Evolutionary conservation across 2,113 vertebrate genomes (phyloP), one percentile per base, ranked within the genome.

Genomic region (Oryzias celebensis): DNA sequence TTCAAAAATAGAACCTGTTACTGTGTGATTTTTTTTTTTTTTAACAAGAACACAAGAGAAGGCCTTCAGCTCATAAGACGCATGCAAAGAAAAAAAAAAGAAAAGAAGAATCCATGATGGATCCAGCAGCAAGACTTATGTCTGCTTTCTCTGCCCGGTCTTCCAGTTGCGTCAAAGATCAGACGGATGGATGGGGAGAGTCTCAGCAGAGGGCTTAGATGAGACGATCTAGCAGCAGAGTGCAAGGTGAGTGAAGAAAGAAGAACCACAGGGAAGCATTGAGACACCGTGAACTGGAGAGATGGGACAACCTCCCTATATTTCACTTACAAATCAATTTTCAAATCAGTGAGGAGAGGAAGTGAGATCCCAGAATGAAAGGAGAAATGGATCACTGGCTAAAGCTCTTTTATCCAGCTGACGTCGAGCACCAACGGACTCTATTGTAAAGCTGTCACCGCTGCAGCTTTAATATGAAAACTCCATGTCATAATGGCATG

Each of bases 401-500:
- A 55, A 57, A 61, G 57, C 58, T 55, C 59, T 71, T 52, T 71
- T 81, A 68, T 69, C 16, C 51, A 26, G 73, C 52, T 8, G 64
- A 75, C 65, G 77, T 70, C 28, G 47, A 70, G 52, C 12, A 3
- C 75, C 66, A 75, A 64, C 61, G 45, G 58, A 62, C 45, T 50
- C 51, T 57, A 76, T 77, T 77, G 73, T 79, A 55, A 75, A 73
- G 70, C 78, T 77, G 78, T 80, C 82, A 61, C 81, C 65, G 49
- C 70, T 36, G 4, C 15, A 58, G 43, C 13, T 8, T 55, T 77
- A 77, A 81, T 75, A 77, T 67, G 75, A 81, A 78, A 75, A 62
- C 52, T 61, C 62, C 68, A 81, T 79, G 62, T 55, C 62, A 75
- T 80, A 58, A 58, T 45, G 24, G 18, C 43, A 47, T 2, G 52